Percentiles rank a stretch among this genome's conserved stretches.
Conservation (phyloP, 2,797 vertebrate species). For the Sphenopsis melanotis region DNA sequence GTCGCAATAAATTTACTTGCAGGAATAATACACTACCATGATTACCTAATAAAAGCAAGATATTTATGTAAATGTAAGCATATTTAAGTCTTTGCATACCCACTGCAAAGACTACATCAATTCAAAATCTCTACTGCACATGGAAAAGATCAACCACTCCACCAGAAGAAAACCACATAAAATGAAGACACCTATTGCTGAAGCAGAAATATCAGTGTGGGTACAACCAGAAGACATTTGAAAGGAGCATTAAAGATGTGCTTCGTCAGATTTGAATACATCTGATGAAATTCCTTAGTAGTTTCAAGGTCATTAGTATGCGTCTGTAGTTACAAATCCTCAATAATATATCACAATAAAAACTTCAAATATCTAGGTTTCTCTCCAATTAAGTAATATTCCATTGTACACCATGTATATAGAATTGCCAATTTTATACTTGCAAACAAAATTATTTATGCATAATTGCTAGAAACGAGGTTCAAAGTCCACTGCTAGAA, state of each 20-base stretch:
- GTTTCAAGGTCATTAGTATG: neutral
- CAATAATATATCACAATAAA: neutral
- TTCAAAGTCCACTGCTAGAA: neutral
- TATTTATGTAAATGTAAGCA: neutral
- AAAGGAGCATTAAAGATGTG: neutral
- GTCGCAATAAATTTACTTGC: neutral
- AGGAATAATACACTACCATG: neutral
- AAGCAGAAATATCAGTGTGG: neutral
- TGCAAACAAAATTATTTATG: neutral
- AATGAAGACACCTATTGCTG: neutral
- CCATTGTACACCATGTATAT: fast-evolving
- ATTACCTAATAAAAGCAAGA: neutral
- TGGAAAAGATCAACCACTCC: neutral
- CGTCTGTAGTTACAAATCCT: neutral
- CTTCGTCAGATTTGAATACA: neutral
- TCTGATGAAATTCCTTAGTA: neutral
- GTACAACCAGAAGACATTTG: neutral
- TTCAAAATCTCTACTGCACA: neutral
- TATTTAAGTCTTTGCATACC: neutral
- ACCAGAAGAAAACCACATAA: neutral
- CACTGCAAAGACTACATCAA: fast-evolving
- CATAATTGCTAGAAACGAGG: fast-evolving
- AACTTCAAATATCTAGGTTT: neutral
- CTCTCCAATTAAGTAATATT: neutral
- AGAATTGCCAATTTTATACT: neutral